Evolutionary conservation across 2,797 vertebrate genomes (phyloP).

Genomic region (Sciurus carolinensis): DNA sequence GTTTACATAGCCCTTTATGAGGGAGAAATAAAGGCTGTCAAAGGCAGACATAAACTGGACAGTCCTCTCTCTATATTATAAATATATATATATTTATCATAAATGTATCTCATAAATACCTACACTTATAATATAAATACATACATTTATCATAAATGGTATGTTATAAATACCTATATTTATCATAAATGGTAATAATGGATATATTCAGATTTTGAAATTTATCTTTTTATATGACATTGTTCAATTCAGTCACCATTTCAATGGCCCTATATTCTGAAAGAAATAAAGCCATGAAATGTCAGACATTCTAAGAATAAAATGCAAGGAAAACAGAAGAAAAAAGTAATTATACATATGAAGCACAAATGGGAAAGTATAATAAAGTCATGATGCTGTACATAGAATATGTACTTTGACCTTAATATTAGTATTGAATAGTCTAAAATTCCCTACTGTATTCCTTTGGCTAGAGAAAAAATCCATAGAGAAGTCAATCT

Average conservation of each 20-base stretch:
- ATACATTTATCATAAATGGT: too few relatives aligned
- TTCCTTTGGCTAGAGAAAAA: neutral
- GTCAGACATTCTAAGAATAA: constrained; percentile 22
- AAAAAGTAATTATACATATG: neutral
- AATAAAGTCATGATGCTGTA: neutral
- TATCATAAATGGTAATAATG: neutral
- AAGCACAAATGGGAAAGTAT: neutral
- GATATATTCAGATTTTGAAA: constrained; percentile 14
- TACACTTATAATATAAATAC: too few relatives aligned
- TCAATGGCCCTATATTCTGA: neutral
- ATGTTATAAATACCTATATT: too few relatives aligned
- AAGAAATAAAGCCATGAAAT: constrained; percentile 48
- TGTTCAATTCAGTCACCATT: neutral
- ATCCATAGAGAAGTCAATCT: neutral
- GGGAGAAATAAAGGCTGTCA: neutral
- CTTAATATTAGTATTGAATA: neutral
- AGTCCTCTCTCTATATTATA: neutral
- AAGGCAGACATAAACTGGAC: neutral
- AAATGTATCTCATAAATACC: neutral
- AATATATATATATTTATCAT: neutral
- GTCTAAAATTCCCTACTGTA: constrained; percentile 38
- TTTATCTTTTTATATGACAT: constrained; percentile 35
- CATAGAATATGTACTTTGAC: neutral
- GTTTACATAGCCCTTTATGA: neutral
- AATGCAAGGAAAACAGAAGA: neutral